Percentiles rank a stretch among this genome's conserved stretches.
Conservation (phyloP, 1,140 invertebrate genomes). For the Temnothorax curvispinosus region DNA sequence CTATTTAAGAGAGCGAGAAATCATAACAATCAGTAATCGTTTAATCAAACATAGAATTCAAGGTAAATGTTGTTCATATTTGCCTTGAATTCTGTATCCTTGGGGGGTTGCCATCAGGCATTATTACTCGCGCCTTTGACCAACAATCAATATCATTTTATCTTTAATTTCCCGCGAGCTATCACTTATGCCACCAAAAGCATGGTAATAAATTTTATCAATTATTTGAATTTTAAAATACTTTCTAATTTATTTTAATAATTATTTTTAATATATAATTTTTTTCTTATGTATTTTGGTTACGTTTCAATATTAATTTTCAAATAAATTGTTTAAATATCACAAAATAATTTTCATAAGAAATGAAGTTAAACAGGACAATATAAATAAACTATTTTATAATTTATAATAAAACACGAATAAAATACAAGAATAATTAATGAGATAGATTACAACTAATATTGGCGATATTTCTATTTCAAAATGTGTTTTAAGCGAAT, state of each 20-base stretch:
- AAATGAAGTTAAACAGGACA: background rate
- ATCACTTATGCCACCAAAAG: background rate
- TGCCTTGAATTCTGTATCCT: background rate
- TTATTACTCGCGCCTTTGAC: background rate
- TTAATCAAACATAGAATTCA: constrained; percentile 16
- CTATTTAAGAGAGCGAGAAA: background rate
- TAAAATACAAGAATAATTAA: background rate
- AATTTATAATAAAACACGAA: background rate
- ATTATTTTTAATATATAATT: background rate
- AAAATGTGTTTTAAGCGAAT: background rate
- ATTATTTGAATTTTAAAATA: background rate
- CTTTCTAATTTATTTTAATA: background rate
- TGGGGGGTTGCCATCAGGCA: background rate
- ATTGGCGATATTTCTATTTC: background rate
- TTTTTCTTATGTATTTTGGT: background rate
- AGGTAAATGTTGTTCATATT: background rate
- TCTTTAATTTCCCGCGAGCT: background rate
- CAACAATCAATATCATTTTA: background rate
- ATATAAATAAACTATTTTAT: background rate
- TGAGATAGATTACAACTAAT: background rate
- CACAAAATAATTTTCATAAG: background rate
- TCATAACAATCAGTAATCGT: background rate
- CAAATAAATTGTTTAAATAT: background rate
- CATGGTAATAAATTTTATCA: background rate
- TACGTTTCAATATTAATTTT: background rate